phyloP scores from a whole-genome alignment of 2,888 invertebrate species.

The Cistogaster globosa region DNA sequence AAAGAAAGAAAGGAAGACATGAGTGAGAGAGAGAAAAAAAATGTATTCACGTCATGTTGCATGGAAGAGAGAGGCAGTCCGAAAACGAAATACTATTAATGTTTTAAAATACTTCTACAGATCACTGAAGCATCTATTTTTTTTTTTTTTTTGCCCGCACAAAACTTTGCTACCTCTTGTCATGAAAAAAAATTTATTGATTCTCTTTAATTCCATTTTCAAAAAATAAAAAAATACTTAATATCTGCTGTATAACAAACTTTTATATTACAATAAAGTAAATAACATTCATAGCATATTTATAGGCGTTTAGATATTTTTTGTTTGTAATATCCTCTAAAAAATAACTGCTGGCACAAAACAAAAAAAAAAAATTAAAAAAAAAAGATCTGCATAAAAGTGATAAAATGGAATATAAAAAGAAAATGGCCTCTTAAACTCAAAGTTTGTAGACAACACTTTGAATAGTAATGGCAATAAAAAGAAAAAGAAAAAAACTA shows the following conservation, averaged over 20 bases:
- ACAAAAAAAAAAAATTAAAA: not conserved
- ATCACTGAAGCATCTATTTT: too few relatives aligned
- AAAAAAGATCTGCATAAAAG: not conserved
- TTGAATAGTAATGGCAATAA: slow-evolving; percentile 20
- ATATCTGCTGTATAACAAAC: not conserved
- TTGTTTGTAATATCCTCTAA: not conserved
- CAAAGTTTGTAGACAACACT: slow-evolving; percentile 34
- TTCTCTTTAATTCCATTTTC: not conserved
- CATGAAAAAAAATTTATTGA: too few relatives aligned
- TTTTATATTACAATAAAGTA: slow-evolving; percentile 34
- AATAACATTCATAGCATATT: slow-evolving; percentile 68
- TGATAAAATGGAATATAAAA: not conserved
- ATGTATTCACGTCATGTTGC: too few relatives aligned
- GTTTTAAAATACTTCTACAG: too few relatives aligned
- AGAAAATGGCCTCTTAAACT: slow-evolving; percentile 10
- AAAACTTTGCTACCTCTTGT: too few relatives aligned
- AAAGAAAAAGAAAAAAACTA: not conserved
- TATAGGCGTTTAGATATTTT: slow-evolving; percentile 64
- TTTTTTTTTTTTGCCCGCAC: too few relatives aligned
- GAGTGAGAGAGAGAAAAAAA: too few relatives aligned
- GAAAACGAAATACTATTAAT: too few relatives aligned
- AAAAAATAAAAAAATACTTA: not conserved
- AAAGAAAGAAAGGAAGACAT: too few relatives aligned
- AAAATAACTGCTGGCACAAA: not conserved
- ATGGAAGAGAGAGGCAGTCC: too few relatives aligned